Base-by-base conservation (phyloP, 2,113 vertebrate genomes). In the Rhizomys pruinosus region DNA sequence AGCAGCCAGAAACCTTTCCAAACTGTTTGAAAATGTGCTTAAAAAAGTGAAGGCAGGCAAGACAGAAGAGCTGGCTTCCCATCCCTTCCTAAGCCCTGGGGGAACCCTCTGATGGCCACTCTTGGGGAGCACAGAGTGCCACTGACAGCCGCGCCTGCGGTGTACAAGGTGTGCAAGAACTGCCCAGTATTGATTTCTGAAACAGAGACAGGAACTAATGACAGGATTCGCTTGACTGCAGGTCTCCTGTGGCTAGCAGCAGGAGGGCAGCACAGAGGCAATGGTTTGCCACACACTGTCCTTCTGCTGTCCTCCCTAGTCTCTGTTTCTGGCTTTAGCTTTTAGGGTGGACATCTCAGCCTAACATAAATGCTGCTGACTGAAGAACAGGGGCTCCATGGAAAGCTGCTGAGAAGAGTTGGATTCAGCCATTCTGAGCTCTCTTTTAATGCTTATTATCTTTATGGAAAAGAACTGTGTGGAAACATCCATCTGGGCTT, bases 21-120 rank as follows among this genome's bases (percentile, higher is more conserved):
- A 88, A 92, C 29, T 85, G 64, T 82, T 89, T 86, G 64, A 90
- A 90, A 97, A 90, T 90, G 9, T 8, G 12, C 64, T 96, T 89
- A 88, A 81, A 79, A 84, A 82, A 74, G 55, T 23, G 42, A 93
- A 96, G 69, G 37, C 29, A 93, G 64, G 29, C 6, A 76, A 88
- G 59, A 81, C 6, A 5, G 85, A 81, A 93, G 42, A 78, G 87
- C 52, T 92, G 90, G 52, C 52, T 52, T 95, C 78, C 15, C 3
- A 29, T 55, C 59, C 27, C 22, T 86, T 73, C 29, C 39, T 16
- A 19, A 68, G 42, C 82, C 90, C 55, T 82, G 63, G 88, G 55
- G 78, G 68, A 88, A n/a, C 7, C 72, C 74, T 89, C 42, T 37
- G 76, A 80, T 57, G 91, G 39, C 89, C 1, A 10, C 15, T 89